Evolutionary conservation across 2,888 invertebrate genomes (phyloP).

Genomic region (Bellardia pandia): DNA sequence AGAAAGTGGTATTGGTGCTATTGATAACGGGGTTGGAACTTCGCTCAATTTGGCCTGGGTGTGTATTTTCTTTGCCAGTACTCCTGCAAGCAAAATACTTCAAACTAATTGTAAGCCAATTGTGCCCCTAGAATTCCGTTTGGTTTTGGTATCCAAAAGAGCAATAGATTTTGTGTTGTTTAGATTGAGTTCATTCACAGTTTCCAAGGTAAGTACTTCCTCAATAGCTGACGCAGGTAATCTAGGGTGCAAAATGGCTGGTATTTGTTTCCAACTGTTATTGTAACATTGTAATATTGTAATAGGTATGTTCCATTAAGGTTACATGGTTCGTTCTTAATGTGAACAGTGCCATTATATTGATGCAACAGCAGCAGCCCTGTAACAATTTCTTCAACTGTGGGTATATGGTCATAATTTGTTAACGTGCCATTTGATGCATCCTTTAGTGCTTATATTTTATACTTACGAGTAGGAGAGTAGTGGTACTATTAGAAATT

Average conservation of each 20-base stretch:
- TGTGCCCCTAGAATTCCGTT: constrained; percentile 13
- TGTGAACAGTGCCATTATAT: constrained; percentile 56
- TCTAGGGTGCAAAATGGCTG: constrained; percentile 65
- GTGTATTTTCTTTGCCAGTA: no score
- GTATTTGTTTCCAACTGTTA: constrained; percentile 61
- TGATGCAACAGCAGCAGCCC: constrained; percentile 42
- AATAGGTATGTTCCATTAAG: constrained; percentile 48
- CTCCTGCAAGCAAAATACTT: not conserved
- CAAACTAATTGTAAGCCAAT: not conserved
- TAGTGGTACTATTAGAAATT: no score
- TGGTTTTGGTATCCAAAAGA: constrained; percentile 5
- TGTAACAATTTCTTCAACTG: no score
- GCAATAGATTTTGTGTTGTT: constrained; percentile 22
- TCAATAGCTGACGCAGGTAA: constrained; percentile 40
- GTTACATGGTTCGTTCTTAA: constrained; percentile 31
- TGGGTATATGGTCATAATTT: no score
- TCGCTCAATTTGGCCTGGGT: no score
- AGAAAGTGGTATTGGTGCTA: no score
- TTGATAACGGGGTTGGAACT: no score
- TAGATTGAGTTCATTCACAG: constrained; percentile 56
- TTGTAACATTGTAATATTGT: constrained; percentile 55
- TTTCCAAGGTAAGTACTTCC: constrained; percentile 62
- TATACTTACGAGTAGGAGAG: no score
- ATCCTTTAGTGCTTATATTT: no score
- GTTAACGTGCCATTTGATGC: no score